Evolutionary conservation across 30 jellyfish, hydroid and myxozoan species (phyloP).

Genomic region (Aurelia aurita): DNA sequence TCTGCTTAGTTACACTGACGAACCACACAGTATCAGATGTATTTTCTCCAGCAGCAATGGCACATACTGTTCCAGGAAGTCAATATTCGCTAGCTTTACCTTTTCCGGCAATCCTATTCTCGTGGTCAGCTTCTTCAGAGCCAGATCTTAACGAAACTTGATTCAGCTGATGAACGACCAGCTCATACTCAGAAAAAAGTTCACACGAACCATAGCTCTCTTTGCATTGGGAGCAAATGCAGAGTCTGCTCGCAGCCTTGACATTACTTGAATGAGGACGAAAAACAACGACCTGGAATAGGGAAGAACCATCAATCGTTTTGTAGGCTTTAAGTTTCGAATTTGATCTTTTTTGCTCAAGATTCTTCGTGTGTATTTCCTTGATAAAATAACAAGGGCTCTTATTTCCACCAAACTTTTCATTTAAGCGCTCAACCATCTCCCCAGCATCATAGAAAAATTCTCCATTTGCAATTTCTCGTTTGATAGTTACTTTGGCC

Average conservation of each 20-base stretch:
- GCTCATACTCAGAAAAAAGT: slow-evolving; percentile 32
- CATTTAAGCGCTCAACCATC: slow-evolving; percentile 25
- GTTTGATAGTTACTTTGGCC: slow-evolving; percentile 37
- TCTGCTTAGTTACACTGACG: slow-evolving; percentile 15
- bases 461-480: slow-evolving; percentile 41
- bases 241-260: slow-evolving; percentile 33
- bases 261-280: slow-evolving; percentile 21
- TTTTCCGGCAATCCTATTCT: slow-evolving; percentile 4
- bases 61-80: slow-evolving; percentile 34
- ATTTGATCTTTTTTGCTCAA: slow-evolving; percentile 23
- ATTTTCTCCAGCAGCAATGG: slow-evolving; percentile 40
- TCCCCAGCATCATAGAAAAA: slow-evolving; percentile 33
- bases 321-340: slow-evolving; percentile 25
- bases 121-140: slow-evolving; percentile 4
- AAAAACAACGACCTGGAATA: slow-evolving; percentile 40
- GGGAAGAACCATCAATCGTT: slow-evolving; percentile 27
- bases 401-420: slow-evolving; percentile 22
- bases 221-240: slow-evolving; percentile 42
- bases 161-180: slow-evolving; percentile 28
- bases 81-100: slow-evolving; percentile 34
- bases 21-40: slow-evolving; percentile 60
- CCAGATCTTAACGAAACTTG: slow-evolving; percentile 29
- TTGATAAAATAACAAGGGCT: slow-evolving; percentile 35
- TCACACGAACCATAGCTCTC: slow-evolving; percentile 41
- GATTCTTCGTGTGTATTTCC: slow-evolving; percentile 11